A percentile compares a stretch with the other conserved stretches of the same genome.
Evolutionary conservation across 2,797 vertebrate species (phyloP).

Genomic region (Zenarchopterus dispar): DNA sequence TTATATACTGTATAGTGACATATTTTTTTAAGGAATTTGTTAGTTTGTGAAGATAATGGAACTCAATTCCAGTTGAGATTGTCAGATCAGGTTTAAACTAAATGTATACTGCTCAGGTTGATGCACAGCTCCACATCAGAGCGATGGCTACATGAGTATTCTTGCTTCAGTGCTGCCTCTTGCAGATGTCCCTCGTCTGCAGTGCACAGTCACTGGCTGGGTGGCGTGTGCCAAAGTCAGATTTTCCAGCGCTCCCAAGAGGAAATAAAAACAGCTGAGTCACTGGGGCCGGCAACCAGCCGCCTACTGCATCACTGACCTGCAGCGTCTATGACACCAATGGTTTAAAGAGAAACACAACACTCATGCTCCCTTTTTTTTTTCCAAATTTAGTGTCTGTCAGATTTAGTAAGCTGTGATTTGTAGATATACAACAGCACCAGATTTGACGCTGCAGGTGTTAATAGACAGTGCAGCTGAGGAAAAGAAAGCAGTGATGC

Average conservation of each 20-base stretch:
- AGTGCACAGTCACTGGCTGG: constrained; percentile 61
- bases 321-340: constrained; percentile 13
- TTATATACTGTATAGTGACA: neutral
- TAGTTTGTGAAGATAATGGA: neutral
- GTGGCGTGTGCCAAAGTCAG: constrained; percentile 49
- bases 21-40: neutral
- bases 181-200: constrained; percentile 62
- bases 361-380: neutral
- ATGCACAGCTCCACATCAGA: no score
- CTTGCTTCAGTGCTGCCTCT: constrained; percentile 34
- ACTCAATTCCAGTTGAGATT: neutral
- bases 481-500: neutral
- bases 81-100: neutral
- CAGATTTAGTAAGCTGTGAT: no score
- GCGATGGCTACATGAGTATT: no score
- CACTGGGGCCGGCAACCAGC: constrained; percentile 60
- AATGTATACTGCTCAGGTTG: no score
- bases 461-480: neutral
- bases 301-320: constrained; percentile 49
- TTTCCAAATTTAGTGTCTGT: neutral
- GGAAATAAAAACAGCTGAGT: constrained; percentile 69
- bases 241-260: constrained; percentile 35
- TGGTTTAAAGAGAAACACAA: constrained; percentile 6
- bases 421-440: no score
- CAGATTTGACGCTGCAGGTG: neutral